A percentile compares a stretch with the other conserved stretches of the same genome.
These are phyloP conservation scores for Epinephelus moara DNA, from an alignment of 2,113 vertebrate genomes.

Conservation along the genomic window DNA sequence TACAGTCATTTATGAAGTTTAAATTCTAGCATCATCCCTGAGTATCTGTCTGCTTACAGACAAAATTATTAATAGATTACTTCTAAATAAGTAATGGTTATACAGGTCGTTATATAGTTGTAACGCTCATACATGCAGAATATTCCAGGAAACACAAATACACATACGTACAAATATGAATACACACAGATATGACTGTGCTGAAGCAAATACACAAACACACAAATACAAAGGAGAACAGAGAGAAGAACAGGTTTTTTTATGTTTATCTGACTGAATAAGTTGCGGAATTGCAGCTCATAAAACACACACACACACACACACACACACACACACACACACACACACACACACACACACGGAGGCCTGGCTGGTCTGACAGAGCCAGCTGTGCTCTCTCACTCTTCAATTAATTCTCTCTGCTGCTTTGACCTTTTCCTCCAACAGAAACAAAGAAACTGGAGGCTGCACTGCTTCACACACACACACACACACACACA, in stretches of 20 bases:
- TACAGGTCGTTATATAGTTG: no score
- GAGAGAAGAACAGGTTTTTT: background rate
- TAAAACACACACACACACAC: constrained; percentile 8
- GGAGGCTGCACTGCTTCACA: constrained; percentile 27
- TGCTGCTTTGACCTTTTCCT: constrained; percentile 83
- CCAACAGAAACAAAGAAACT: constrained; percentile 74
- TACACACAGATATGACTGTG: background rate
- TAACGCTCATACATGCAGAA: background rate
- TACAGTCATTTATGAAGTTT: no score
- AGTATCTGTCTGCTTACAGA: no score
- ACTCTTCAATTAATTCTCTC: constrained; percentile 82
- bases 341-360: constrained; percentile 17
- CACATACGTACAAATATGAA: no score
- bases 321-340: background rate
- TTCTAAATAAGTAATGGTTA: background rate
- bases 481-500: background rate
- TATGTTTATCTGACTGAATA: background rate
- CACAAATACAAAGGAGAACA: background rate
- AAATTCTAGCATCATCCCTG: background rate
- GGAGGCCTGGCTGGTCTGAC: constrained; percentile 46
- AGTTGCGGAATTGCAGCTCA: constrained; percentile 1
- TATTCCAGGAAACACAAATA: background rate
- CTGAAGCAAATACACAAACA: background rate
- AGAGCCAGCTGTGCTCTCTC: constrained; percentile 75
- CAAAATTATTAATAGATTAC: no score